These are phyloP conservation scores for Synergus itoensis DNA, from an alignment of 2,888 invertebrate genomes.

Conservation along the genomic window DNA sequence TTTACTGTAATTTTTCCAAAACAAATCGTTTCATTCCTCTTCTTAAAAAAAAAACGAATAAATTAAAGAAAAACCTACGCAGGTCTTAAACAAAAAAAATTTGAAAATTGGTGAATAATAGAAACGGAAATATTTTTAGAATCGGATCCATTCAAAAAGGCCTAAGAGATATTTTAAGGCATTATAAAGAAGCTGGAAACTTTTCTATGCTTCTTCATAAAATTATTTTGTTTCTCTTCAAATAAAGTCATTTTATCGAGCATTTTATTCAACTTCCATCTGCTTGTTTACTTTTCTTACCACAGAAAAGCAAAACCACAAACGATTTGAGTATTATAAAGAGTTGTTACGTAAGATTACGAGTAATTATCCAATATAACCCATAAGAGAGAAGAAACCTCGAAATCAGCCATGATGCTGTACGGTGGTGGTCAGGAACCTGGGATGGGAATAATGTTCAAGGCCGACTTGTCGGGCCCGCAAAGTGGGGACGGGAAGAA, in stretches of 20 bases:
- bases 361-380: slow-evolving; percentile 54
- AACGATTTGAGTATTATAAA: slow-evolving; percentile 15
- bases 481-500: slow-evolving; percentile 60
- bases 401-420: slow-evolving; percentile 68
- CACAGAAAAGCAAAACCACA: slow-evolving; percentile 19
- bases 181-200: too few relatives aligned
- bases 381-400: slow-evolving; percentile 60
- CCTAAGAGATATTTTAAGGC: too few relatives aligned
- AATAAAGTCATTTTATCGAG: neutral
- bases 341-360: slow-evolving; percentile 53
- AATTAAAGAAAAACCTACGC: neutral
- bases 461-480: slow-evolving; percentile 72
- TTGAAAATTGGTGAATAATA: neutral
- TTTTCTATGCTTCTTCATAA: too few relatives aligned
- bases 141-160: too few relatives aligned
- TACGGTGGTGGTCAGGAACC: slow-evolving; percentile 42
- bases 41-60: neutral
- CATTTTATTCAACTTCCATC: neutral
- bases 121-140: too few relatives aligned
- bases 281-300: slow-evolving; percentile 14
- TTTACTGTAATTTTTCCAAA: neutral
- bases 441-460: slow-evolving; percentile 62
- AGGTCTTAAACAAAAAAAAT: neutral
- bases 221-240: neutral
- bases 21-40: neutral